Base-by-base conservation (phyloP, 1,140 invertebrate species). In the Panagrolaimus sp. region DNA sequence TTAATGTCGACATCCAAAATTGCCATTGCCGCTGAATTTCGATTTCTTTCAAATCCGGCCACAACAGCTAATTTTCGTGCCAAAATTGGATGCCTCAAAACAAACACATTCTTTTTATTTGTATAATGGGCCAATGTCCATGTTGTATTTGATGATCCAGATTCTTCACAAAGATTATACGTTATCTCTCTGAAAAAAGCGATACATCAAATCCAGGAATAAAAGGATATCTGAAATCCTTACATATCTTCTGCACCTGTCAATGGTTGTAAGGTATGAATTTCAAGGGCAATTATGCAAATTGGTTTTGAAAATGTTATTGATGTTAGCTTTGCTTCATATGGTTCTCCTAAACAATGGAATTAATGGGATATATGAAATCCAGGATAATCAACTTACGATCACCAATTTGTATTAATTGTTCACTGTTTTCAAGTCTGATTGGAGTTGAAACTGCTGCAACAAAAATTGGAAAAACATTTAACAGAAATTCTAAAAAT, bases 71-170 rank as follows among this genome's bases (percentile, higher is more conserved):
- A 58, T 17, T 28, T 58, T n/a, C 52, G 12, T 58, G 52, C 28
- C 28, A 58, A 21, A 17, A 58, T 58, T 1, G 52, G 52, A 21
- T 58, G 21, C 28, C 52, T 1, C 17, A 58, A 17, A 3, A 58
- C 52, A 14, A 58, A 58, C 0, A 58, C 52, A 24, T 58, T 58
- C 52, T 58, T 58, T 58, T 58, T 58, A n/a, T 58, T 58, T 28
- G 52, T 58, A n/a, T 58, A 58, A 14, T 58, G 52, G 0, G 52
- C 52, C 8, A 58, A 28, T 0, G 52, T 58, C 52, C 52, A 58
- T 21, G 15, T 58, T 58, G 52, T 26, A 58, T 58, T 58, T 58
- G 52, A 12, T 26, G 52, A 26, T 21, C 14, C 28, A 2, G 52
- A n/a, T 58, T 58, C 52, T 10, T 58, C 52, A 28, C 52, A 58